Base-by-base conservation (phyloP, 1,140 invertebrate species). In the Zaprionus nigranus region DNA sequence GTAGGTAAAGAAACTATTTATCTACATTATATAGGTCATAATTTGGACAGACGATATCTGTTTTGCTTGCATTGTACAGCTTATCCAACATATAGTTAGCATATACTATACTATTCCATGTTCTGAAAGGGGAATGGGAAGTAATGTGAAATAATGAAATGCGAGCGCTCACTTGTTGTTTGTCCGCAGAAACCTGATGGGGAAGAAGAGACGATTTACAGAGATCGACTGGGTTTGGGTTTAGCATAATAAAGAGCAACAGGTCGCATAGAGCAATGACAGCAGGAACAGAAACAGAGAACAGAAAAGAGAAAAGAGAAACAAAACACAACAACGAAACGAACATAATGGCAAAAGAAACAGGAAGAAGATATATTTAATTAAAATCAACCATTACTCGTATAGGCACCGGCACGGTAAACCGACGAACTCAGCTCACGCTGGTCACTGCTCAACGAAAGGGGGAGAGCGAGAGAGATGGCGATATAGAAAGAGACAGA, bases 281-380 rank as follows among this genome's bases (percentile, higher is more conserved):
- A 60, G 30, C 26, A 58, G 28, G 36, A 62, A 40, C 36, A 49
- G 20, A 61, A 64, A 38, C 43, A 30, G 30, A 58, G n/a, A 49
- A 12, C 36, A 56, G 20, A 43, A 3, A 67, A 43, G 13, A 56
- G 20, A 43, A 3, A 67, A 43, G 13, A 34, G 49, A 58, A 53
- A 72, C 53, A 12, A 64, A 73, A 57, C 79, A 40, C 57, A 53
- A 54, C 43, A 24, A 26, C 36, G 53, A 73, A 67, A 73, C 54
- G 67, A 70, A 81, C 62, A 74, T 53, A 76, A 77, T 81, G 86
- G 85, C 79, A 88, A 79, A 79, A 85, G 84, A 53, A 70, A 88
- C 85, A 88, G 85, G 85, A 88, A 88, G 85, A 88, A 88, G 85
- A 88, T 90, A 88, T 88, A 88, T 88, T 88, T 88, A 88, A 88